Base-by-base conservation (phyloP, 1,140 invertebrate genomes). In the Bombus sibiricus region DNA sequence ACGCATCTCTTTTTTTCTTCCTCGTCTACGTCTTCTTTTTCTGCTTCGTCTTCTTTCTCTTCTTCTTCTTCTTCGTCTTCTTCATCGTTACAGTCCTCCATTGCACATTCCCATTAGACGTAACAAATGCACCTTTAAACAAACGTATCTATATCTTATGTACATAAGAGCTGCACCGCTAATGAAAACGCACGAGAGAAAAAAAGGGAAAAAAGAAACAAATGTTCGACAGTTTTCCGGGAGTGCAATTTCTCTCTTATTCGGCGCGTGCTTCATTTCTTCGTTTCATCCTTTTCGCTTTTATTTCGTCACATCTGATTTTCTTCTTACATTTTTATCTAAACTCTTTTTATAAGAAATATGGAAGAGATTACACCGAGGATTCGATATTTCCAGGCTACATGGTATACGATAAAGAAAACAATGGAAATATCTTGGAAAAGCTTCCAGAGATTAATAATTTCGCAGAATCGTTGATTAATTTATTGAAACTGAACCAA, bases 31-130 rank as follows among this genome's bases (percentile, higher is more conserved):
- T 66, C 62, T 28, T 47, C 39, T 3, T 47, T 59, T 3, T 78
- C 83, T 80, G 74, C 89, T 83, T 69, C 34, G 22, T 43, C 83
- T 84, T 77, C 90, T 80, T 72, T 10, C 28, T 72, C 25, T 3
- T 87, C 41, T 15, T 25, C 47, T 32, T 78, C 37, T 57, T 32
- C 37, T 57, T 32, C 41, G 47, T 34, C 43, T 22, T 76, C 25
- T 37, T 76, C 64, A 32, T 82, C 64, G 32, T 80, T 43, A 80
- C 69, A 79, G 84, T 93, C 88, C 90, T 93, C 91, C 93, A 95
- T 95, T 95, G 94, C 94, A 95, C 94, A 95, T 93, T 94, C 94
- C 94, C 94, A 94, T 94, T 92, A 87, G 93, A 94, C 93, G 93
- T 94, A 94, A 93, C 93, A 94, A 95, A 95, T 95, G 93, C 93